Evolutionary conservation across 2,888 invertebrate genomes (phyloP), one percentile per base, ranked within the genome.

Genomic region (Pheosia tremula): DNA sequence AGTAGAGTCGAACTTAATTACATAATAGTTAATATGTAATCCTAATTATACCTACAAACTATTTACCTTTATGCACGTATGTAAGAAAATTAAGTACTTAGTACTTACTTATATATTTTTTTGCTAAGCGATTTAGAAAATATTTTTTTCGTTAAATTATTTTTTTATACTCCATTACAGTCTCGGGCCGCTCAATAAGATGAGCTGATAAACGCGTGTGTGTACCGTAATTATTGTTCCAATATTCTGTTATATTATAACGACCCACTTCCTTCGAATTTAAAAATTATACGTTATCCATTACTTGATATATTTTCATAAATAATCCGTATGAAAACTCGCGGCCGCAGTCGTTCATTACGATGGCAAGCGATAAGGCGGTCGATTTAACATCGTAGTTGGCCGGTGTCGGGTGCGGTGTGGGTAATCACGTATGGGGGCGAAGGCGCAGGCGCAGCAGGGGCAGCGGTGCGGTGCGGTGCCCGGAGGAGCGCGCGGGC

Each of bases 331-430:
- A 77, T 76, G 79, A 80, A 81, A 80, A 80, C 73, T 70, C 59
- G 62, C 62, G 77, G 24, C 24, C 24, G 80, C 80, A 75, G 69
- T 68, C 79, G 78, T 81, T 77, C 79, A 81, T 84, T 85, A 82
- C 77, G 84, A 86, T 85, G 85, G 78, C 73, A 75, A 78, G 79
- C 78, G 86, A 86, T 87, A 85, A 85, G 85, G 79, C 78, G 76
- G 78, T 74, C 78, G 79, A 82, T 83, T 84, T 83, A 83, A 79
- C 77, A 75, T 78, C 74, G 77, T 74, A 73, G 79, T 80, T 73
- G 72, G 68, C 61, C 59, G 67, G 61, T 69, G 66, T 62, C 58
- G 57, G 57, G 57, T 58, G 74, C 69, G 71, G 76, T 59, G 74
- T 71, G 72, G 78, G 73, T 71, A 70, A 70, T 77, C 71, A 72